Evolutionary conservation across 2,888 invertebrate genomes (phyloP).

Genomic region (Allygus modestus): DNA sequence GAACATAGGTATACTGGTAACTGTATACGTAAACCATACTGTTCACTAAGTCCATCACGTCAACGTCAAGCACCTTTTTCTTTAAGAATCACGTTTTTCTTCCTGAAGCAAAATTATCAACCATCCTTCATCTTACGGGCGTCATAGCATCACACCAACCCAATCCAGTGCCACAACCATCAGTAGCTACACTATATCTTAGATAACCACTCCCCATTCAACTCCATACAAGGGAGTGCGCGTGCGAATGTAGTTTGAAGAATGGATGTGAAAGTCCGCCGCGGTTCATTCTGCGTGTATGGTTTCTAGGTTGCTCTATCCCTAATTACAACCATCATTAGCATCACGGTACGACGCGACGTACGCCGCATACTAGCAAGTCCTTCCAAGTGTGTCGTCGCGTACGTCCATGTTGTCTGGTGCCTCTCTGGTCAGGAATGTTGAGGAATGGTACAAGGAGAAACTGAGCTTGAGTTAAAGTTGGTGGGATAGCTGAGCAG

Average conservation of each 20-base stretch:
- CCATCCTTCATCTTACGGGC: too few relatives aligned
- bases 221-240: neutral
- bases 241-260: neutral
- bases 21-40: too few relatives aligned
- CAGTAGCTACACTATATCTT: too few relatives aligned
- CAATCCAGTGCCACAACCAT: too few relatives aligned
- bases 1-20: too few relatives aligned
- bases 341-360: neutral
- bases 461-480: neutral
- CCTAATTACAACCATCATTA: neutral
- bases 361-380: neutral
- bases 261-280: conserved; percentile 24
- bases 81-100: too few relatives aligned
- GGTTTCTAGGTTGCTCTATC: conserved; percentile 24
- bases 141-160: too few relatives aligned
- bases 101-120: too few relatives aligned
- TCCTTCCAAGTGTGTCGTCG: neutral
- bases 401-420: too few relatives aligned
- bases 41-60: too few relatives aligned
- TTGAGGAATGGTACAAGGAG: neutral
- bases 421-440: neutral
- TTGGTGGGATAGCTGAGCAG: too few relatives aligned
- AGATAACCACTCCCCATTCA: neutral
- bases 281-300: neutral
- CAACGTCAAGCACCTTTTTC: too few relatives aligned